These are phyloP conservation scores for Drosophila burlai DNA, from an alignment of 1,140 invertebrate species.

Conservation along the genomic window DNA sequence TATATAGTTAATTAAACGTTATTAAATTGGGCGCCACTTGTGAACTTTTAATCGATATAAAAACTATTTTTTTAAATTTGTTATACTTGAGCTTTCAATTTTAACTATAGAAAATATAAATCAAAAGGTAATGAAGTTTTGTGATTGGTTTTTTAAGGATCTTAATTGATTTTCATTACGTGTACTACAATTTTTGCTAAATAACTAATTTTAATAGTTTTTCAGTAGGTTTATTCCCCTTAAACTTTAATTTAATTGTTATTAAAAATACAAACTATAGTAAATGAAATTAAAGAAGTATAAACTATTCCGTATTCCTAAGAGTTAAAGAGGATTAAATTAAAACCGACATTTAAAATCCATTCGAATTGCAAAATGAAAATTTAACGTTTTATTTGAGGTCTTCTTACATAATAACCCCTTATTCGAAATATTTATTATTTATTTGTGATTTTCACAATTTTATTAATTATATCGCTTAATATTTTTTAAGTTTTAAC, in stretches of 20 bases:
- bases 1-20: constrained; percentile 20
- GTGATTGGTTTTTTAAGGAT: background rate
- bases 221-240: background rate
- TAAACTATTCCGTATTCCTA: too few relatives aligned
- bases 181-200: background rate
- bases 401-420: background rate
- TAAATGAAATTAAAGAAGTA: too few relatives aligned
- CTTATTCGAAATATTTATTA: too few relatives aligned
- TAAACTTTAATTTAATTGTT: too few relatives aligned
- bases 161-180: background rate
- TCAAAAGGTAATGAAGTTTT: background rate
- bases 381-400: background rate
- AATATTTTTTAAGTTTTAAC: too few relatives aligned
- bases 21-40: constrained; percentile 12
- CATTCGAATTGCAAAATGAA: too few relatives aligned
- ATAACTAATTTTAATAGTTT: background rate
- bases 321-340: too few relatives aligned
- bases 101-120: background rate
- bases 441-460: too few relatives aligned
- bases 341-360: too few relatives aligned
- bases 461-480: too few relatives aligned
- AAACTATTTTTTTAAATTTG: background rate
- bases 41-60: background rate
- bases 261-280: too few relatives aligned
- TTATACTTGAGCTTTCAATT: background rate